phyloP scores from a whole-genome alignment of 2,888 invertebrate species.

The Podotricha telesiphe region DNA sequence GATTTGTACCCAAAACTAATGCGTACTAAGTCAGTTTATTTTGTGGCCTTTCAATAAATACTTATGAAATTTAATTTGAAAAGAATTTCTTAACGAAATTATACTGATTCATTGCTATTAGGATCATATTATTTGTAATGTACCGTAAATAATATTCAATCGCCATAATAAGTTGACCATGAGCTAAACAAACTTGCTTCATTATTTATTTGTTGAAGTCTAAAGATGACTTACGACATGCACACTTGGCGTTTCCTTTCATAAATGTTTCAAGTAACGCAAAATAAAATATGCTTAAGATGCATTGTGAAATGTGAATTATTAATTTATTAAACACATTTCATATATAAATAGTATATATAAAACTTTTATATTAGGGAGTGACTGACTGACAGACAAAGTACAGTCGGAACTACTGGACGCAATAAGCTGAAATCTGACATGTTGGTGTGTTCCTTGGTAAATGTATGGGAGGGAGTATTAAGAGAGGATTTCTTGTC shows the following conservation, averaged over 20 bases:
- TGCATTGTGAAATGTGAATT: background rate
- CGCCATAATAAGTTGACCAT: slow-evolving; percentile 4
- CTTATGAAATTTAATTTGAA: background rate
- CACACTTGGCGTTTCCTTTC: slow-evolving; percentile 9
- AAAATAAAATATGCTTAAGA: background rate
- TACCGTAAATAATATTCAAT: background rate
- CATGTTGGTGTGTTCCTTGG: too few species aligned
- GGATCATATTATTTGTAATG: slow-evolving; percentile 6
- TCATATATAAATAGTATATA: too few species aligned
- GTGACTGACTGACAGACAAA: too few species aligned
- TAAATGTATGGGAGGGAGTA: too few species aligned
- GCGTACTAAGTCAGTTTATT: too few species aligned
- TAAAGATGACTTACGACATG: slow-evolving; percentile 12
- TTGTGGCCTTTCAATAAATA: background rate
- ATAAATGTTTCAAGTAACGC: background rate
- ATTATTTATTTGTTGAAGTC: slow-evolving; percentile 13
- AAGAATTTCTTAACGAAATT: background rate
- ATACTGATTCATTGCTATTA: background rate
- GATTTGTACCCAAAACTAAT: too few species aligned
- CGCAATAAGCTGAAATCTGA: too few species aligned
- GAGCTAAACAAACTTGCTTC: slow-evolving; percentile 23
- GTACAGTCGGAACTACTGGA: too few species aligned
- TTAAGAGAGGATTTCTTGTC: too few species aligned
- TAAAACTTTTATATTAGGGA: too few species aligned
- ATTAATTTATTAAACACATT: background rate